Conservation (phyloP, 2,113 vertebrate species). For the Castor canadensis region DNA sequence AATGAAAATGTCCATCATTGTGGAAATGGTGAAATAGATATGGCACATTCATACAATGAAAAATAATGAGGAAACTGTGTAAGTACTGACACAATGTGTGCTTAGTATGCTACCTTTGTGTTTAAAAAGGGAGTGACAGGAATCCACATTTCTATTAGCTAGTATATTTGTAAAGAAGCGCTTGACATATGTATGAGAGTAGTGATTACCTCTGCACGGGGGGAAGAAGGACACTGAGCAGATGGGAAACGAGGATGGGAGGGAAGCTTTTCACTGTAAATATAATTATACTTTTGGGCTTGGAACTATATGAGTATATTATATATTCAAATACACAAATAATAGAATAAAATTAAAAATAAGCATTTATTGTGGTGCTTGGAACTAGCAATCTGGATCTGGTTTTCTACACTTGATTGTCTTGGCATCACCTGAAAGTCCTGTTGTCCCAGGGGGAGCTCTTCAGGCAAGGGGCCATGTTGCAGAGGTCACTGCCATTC, state of each 20-base stretch:
- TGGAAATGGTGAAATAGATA: conserved; percentile 40
- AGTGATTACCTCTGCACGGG: neutral
- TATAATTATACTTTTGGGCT: neutral
- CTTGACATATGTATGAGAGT: neutral
- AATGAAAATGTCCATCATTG: neutral
- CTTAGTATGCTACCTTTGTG: neutral
- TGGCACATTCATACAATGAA: neutral
- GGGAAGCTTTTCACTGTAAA: neutral
- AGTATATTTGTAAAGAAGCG: neutral
- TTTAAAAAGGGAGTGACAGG: neutral
- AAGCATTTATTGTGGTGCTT: conserved; percentile 43
- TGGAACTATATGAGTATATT: neutral
- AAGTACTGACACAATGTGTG: neutral
- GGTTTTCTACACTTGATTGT: neutral
- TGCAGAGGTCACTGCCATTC: neutral
- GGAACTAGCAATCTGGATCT: neutral
- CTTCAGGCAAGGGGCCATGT: neutral
- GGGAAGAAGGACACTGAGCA: neutral
- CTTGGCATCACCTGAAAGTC: neutral
- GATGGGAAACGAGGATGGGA: neutral
- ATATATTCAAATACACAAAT: neutral
- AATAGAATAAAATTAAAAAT: conserved; percentile 10
- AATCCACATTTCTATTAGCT: neutral
- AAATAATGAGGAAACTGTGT: neutral
- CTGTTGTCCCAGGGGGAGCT: neutral